Conservation (phyloP, 1,140 invertebrate species). For the Rhagoletis pomonella region DNA sequence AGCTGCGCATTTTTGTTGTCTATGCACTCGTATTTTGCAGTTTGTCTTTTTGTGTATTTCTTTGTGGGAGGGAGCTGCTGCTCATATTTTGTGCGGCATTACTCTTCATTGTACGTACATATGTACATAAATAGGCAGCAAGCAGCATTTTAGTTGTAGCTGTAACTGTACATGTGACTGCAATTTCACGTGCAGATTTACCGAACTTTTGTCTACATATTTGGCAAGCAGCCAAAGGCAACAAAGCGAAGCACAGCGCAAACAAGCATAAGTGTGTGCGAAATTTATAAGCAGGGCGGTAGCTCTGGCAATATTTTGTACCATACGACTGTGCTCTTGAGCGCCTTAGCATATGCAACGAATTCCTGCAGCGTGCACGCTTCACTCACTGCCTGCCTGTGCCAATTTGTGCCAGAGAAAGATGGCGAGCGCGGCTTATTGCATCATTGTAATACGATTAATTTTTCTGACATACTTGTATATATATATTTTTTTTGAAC, state of each 20-base stretch:
- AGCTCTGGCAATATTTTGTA: too few relatives aligned
- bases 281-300: too few relatives aligned
- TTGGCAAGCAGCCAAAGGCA: neutral
- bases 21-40: neutral
- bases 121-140: too few relatives aligned
- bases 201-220: neutral
- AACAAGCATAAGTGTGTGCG: too few relatives aligned
- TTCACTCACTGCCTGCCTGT: neutral
- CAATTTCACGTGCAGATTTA: neutral
- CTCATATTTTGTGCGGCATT: neutral
- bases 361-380: neutral
- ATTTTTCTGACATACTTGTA: conserved; percentile 9
- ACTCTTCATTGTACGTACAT: neutral
- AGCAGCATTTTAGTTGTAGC: neutral
- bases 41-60: neutral
- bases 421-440: neutral
- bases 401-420: conserved; percentile 23
- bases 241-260: too few relatives aligned
- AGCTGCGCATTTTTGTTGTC: neutral
- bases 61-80: neutral
- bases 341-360: neutral
- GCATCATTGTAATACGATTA: conserved; percentile 39
- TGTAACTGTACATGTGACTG: neutral
- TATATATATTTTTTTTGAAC: neutral
- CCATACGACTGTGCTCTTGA: too few relatives aligned